Percentiles rank a stretch among this genome's conserved stretches.
Evolutionary conservation across 2,888 invertebrate genomes (phyloP).

Genomic region (Oxycera nigricornis): DNA sequence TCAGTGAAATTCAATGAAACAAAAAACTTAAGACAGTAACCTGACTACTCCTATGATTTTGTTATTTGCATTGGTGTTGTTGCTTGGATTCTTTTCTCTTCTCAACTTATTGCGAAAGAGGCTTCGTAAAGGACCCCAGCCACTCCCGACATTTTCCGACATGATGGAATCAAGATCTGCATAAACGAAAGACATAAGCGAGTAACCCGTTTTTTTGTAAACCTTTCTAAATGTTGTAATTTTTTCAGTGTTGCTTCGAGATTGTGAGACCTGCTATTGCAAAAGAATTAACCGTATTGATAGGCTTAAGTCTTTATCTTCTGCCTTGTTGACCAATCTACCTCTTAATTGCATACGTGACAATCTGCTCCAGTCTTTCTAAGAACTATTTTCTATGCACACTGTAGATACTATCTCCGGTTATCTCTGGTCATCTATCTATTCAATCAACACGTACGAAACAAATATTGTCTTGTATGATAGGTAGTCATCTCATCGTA

Average conservation of each 20-base stretch:
- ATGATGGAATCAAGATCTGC: background rate
- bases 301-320: too few relatives aligned
- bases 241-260: background rate
- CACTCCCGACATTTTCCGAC: background rate
- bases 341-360: background rate
- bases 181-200: constrained; percentile 13
- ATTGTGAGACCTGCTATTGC: background rate
- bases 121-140: too few relatives aligned
- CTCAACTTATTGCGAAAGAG: too few relatives aligned
- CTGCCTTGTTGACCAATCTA: background rate
- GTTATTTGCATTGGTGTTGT: too few relatives aligned
- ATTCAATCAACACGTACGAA: background rate
- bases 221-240: background rate
- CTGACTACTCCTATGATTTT: too few relatives aligned
- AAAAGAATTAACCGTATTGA: too few relatives aligned
- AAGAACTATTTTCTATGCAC: too few relatives aligned
- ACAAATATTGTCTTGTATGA: background rate
- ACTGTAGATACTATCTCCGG: too few relatives aligned
- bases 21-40: background rate
- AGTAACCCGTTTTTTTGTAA: background rate
- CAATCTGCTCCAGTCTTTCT: background rate
- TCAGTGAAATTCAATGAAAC: too few relatives aligned
- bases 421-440: too few relatives aligned
- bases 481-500: background rate
- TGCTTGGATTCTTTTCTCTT: too few relatives aligned